A percentile compares a stretch with the other conserved stretches of the same genome.
These are phyloP conservation scores for Percopsis transmontana DNA, from an alignment of 2,113 vertebrate genomes.

Conservation along the genomic window DNA sequence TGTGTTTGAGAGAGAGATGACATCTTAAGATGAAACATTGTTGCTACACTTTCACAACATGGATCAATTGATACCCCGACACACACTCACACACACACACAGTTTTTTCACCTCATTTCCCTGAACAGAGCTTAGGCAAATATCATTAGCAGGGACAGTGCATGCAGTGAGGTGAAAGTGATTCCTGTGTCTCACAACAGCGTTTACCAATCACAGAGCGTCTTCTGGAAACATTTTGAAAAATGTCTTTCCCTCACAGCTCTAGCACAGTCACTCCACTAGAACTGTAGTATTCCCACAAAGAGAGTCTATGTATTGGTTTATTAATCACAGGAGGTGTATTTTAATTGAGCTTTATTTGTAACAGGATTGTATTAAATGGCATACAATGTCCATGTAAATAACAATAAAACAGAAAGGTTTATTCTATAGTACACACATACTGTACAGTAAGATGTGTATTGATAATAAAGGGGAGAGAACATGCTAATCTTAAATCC, in stretches of 20 bases:
- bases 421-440: too few relatives aligned
- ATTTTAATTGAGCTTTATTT: too few relatives aligned
- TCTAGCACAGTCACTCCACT: too few relatives aligned
- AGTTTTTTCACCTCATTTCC: conserved; percentile 80
- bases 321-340: too few relatives aligned
- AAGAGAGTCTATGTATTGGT: too few relatives aligned
- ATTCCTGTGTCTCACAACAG: conserved; percentile 56
- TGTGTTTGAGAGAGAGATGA: conserved; percentile 46
- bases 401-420: too few relatives aligned
- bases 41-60: conserved; percentile 56
- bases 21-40: conserved; percentile 69
- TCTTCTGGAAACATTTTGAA: conserved; percentile 21
- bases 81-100: conserved; percentile 35
- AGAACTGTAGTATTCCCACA: too few relatives aligned
- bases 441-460: too few relatives aligned
- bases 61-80: conserved; percentile 56
- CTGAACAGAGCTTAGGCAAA: conserved; percentile 74
- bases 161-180: conserved; percentile 63
- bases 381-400: too few relatives aligned
- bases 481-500: neutral
- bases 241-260: neutral
- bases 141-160: conserved; percentile 74
- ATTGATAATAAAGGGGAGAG: neutral
- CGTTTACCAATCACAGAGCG: conserved; percentile 42
- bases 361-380: too few relatives aligned